Percentiles rank a stretch among this genome's conserved stretches.
Evolutionary conservation across 1,140 invertebrate species (phyloP).

Genomic region (Laupala kohalensis): DNA sequence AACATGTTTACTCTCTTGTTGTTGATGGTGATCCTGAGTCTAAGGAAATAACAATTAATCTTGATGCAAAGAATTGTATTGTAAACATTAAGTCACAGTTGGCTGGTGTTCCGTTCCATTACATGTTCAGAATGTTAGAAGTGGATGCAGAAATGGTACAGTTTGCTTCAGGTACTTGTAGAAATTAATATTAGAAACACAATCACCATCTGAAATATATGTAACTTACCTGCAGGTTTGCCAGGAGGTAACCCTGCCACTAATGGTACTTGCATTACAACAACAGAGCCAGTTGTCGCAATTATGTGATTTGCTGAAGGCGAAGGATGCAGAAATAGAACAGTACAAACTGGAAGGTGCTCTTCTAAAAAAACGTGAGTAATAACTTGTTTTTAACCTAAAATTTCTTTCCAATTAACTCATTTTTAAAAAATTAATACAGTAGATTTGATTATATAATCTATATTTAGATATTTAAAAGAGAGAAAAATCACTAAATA

Average conservation of each 20-base stretch:
- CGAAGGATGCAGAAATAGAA: neutral
- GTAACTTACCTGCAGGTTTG: neutral
- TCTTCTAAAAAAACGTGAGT: neutral
- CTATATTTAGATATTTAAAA: too few relatives aligned
- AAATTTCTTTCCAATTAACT: too few relatives aligned
- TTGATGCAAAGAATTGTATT: neutral
- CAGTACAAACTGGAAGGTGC: neutral
- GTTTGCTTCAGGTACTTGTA: neutral
- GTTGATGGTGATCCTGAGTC: neutral
- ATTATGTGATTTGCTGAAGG: neutral
- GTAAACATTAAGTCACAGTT: neutral
- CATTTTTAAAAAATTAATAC: too few relatives aligned
- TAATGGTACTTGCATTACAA: neutral
- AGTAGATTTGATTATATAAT: too few relatives aligned
- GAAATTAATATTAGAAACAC: neutral
- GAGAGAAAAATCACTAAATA: too few relatives aligned
- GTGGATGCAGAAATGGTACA: neutral
- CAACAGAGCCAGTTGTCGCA: neutral
- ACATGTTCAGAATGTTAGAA: neutral
- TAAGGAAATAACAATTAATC: neutral
- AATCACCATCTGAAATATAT: neutral
- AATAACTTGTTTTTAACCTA: too few relatives aligned
- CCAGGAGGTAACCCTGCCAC: neutral
- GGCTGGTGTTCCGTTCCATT: neutral
- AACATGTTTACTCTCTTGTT: neutral